Conservation (phyloP, 2,888 invertebrate species). For the Doris montereyensis region DNA sequence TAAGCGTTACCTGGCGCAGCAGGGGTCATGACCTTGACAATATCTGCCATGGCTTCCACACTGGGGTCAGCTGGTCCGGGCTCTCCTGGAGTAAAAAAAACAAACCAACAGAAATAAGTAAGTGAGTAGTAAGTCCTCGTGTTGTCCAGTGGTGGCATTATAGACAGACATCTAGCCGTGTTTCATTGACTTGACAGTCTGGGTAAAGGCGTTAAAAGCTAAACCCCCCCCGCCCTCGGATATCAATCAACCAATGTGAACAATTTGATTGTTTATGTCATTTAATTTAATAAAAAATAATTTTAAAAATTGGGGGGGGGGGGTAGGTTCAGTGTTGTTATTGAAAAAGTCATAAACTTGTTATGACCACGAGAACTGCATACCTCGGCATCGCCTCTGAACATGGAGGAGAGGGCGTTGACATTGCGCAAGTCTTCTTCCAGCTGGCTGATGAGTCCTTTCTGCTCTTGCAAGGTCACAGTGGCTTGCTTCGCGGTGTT, state of each 20-base stretch:
- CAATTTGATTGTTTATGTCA: no score
- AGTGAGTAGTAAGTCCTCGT: neutral
- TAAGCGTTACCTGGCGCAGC: conserved; percentile 22
- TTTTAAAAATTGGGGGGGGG: no score
- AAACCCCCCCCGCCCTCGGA: neutral
- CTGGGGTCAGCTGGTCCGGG: conserved; percentile 47
- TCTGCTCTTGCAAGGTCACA: conserved; percentile 69
- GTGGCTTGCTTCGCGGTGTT: conserved; percentile 65
- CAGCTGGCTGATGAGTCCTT: conserved; percentile 70
- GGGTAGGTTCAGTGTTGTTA: no score
- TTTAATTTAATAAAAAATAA: no score
- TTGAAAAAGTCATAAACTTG: no score
- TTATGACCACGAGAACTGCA: no score
- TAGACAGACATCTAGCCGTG: neutral
- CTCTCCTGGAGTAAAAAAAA: conserved; percentile 51
- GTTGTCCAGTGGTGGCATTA: neutral
- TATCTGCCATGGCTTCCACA: conserved; percentile 66
- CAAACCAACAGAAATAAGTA: neutral
- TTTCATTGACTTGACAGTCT: neutral
- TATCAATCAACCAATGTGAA: no score
- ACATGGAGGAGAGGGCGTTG: conserved; percentile 72
- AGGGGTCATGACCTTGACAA: conserved; percentile 62
- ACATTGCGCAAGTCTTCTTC: conserved; percentile 73
- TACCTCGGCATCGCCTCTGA: conserved; percentile 73
- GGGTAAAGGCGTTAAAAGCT: neutral